Percentiles rank a stretch among this genome's conserved stretches.
phyloP scores from a whole-genome alignment of 2,113 vertebrate species.

The Heterotilapia buettikoferi region DNA sequence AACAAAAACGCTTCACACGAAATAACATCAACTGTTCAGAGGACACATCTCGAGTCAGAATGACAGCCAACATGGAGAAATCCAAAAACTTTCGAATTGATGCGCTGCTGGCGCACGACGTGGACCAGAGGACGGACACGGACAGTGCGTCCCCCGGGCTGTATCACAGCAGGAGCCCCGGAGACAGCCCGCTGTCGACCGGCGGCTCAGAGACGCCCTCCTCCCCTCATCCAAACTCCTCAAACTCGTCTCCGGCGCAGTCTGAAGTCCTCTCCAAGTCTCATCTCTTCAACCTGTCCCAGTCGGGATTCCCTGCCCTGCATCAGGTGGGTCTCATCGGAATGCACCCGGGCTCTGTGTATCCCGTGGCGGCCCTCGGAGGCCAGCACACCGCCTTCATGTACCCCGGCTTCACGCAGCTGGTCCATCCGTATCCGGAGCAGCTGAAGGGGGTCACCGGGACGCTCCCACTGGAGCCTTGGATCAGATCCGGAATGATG shows the following conservation, averaged over 20 bases:
- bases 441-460: constrained; percentile 71
- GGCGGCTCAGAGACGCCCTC: constrained; percentile 58
- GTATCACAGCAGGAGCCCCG: constrained; percentile 25
- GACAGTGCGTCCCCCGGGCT: constrained; percentile 32
- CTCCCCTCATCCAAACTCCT: constrained; percentile 44
- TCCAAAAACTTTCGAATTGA: constrained; percentile 81
- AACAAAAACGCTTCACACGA: neutral
- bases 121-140: constrained; percentile 29
- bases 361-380: constrained; percentile 66
- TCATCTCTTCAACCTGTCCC: constrained; percentile 56
- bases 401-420: constrained; percentile 63
- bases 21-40: neutral
- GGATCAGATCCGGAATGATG: constrained; percentile 76
- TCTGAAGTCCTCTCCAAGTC: constrained; percentile 54
- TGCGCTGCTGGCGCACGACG: constrained; percentile 72
- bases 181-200: constrained; percentile 36
- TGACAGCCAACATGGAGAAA: constrained; percentile 66
- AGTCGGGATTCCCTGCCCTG: constrained; percentile 53
- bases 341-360: constrained; percentile 65
- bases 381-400: constrained; percentile 67
- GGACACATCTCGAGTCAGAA: neutral
- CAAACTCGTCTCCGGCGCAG: constrained; percentile 19
- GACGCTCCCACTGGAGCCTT: constrained; percentile 71
- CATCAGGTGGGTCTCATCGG: constrained; percentile 57
- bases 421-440: constrained; percentile 70